Conservation (phyloP, 92 coral and sea anemone species). For the Isaurus tuberculatus region DNA sequence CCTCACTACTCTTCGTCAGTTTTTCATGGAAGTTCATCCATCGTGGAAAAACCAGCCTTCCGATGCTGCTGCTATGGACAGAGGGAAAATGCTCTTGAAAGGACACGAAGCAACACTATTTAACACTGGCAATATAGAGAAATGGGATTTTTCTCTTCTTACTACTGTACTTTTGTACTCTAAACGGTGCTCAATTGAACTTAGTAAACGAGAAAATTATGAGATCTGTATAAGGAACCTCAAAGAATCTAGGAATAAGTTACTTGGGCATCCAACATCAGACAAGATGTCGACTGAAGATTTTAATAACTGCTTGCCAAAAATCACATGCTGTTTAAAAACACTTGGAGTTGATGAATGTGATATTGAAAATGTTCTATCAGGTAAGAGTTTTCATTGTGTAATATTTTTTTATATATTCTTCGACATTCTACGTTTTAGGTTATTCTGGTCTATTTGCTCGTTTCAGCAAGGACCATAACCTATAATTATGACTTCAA, state of each 20-base stretch:
- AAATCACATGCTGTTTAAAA: constrained; percentile 47
- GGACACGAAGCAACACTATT: constrained; percentile 61
- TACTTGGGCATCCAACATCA: constrained; percentile 71
- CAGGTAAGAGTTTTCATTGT: constrained; percentile 49
- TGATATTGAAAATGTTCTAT: constrained; percentile 58
- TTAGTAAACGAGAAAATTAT: constrained; percentile 55
- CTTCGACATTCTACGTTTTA: too few relatives aligned
- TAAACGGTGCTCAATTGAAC: constrained; percentile 59
- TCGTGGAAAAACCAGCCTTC: constrained; percentile 81
- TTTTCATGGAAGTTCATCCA: constrained; percentile 79
- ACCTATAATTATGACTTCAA: too few relatives aligned
- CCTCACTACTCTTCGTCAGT: constrained; percentile 64
- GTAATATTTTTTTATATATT: neutral
- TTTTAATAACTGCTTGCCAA: constrained; percentile 65
- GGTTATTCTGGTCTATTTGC: too few relatives aligned
- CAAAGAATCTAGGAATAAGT: constrained; percentile 66
- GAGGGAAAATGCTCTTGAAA: constrained; percentile 64
- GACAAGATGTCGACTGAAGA: constrained; percentile 72
- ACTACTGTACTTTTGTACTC: constrained; percentile 75
- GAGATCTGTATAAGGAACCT: constrained; percentile 64
- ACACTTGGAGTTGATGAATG: constrained; percentile 69
- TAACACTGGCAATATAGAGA: constrained; percentile 69
- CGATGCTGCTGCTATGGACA: constrained; percentile 74
- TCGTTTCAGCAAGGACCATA: too few relatives aligned
- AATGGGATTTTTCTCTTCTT: constrained; percentile 90